phyloP scores from a whole-genome alignment of 2,888 invertebrate genomes.

The Onthophagus sagittarius region DNA sequence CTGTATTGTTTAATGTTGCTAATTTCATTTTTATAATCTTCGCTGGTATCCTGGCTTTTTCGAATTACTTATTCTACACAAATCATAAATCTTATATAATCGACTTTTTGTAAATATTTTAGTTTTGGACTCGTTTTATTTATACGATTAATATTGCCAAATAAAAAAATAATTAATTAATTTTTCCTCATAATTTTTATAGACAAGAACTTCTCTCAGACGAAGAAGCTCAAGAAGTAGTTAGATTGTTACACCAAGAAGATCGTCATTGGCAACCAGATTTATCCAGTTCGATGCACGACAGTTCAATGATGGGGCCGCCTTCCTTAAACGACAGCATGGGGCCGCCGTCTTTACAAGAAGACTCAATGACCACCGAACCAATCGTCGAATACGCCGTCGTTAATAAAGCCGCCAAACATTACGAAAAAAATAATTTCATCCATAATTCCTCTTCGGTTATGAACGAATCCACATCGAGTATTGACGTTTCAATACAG shows the following conservation, averaged over 20 bases:
- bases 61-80: no score
- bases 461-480: slow-evolving; percentile 45
- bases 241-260: slow-evolving; percentile 70
- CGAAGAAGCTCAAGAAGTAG: slow-evolving; percentile 87
- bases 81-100: no score
- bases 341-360: slow-evolving; percentile 44
- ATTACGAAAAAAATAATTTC: slow-evolving; percentile 14
- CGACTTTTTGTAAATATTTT: neutral
- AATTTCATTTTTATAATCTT: no score
- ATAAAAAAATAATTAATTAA: neutral
- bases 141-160: neutral
- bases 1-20: no score
- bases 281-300: slow-evolving; percentile 51
- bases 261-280: slow-evolving; percentile 39
- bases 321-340: slow-evolving; percentile 45
- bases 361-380: slow-evolving; percentile 39
- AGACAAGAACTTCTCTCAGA: slow-evolving; percentile 64
- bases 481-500: slow-evolving; percentile 41
- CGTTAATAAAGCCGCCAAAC: slow-evolving; percentile 28
- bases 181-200: neutral
- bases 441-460: slow-evolving; percentile 14
- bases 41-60: no score
- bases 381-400: slow-evolving; percentile 29
- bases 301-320: slow-evolving; percentile 45
- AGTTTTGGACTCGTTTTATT: neutral